Evolutionary conservation across 2,888 invertebrate genomes (phyloP).

Genomic region (Eumerus sabulonum): DNA sequence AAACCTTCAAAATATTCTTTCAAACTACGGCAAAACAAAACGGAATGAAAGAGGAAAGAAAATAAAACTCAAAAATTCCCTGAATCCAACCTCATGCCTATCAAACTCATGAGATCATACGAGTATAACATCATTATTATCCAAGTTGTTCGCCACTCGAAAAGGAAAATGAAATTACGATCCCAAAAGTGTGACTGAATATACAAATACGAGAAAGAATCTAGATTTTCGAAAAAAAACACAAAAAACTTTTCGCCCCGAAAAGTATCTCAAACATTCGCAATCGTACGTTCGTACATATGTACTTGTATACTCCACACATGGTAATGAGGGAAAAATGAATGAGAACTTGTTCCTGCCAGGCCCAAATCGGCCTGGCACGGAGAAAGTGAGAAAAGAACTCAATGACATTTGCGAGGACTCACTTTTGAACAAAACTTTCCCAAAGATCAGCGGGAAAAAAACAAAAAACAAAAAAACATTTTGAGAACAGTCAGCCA

Average conservation of each 20-base stretch:
- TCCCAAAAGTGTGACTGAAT: conserved; percentile 15
- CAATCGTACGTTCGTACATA: no score
- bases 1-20: no score
- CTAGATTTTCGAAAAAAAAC: no score
- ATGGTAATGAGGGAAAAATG: conserved; percentile 18
- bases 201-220: no score
- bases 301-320: no score
- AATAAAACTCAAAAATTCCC: conserved; percentile 5
- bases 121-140: conserved; percentile 27
- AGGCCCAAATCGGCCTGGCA: no score
- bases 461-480: not conserved
- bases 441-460: conserved; percentile 35
- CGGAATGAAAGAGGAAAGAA: not conserved
- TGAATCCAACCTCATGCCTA: no score
- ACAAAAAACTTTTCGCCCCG: conserved; percentile 20
- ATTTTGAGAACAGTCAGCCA: not conserved
- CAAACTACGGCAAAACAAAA: no score
- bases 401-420: conserved; percentile 40
- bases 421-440: conserved; percentile 40
- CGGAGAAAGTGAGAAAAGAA: conserved; percentile 16
- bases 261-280: no score
- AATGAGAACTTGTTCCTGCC: not conserved
- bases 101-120: conserved; percentile 2
- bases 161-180: conserved; percentile 44
- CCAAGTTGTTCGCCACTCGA: conserved; percentile 5